Conservation (phyloP, 2,888 invertebrate genomes). For the Chymomyza procnemis region DNA sequence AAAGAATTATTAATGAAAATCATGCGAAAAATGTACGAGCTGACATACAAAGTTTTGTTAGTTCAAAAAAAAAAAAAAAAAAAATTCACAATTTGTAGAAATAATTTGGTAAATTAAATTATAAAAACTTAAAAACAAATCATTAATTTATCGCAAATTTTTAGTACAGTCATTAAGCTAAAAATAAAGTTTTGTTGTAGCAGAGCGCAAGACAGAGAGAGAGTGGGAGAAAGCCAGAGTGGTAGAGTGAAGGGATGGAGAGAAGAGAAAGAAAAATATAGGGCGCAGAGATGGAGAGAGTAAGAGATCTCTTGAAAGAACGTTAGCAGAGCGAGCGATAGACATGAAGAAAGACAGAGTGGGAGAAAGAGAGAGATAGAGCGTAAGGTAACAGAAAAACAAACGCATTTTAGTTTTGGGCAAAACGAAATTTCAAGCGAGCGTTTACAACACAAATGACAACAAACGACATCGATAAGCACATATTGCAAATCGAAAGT, state of each 20-base stretch:
- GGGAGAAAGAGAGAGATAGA: background rate
- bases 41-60: background rate
- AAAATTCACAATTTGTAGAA: background rate
- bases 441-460: background rate
- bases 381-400: slow-evolving; percentile 14
- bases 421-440: no score
- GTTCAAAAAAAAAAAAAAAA: background rate
- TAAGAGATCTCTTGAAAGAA: no score
- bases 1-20: slow-evolving; percentile 20
- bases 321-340: background rate
- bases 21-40: background rate
- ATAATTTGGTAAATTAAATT: background rate
- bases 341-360: slow-evolving; percentile 9
- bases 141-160: background rate
- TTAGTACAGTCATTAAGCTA: background rate
- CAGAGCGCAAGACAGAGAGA: slow-evolving; percentile 7
- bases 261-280: no score
- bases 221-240: no score
- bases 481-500: background rate
- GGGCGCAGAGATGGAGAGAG: no score
- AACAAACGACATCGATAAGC: background rate
- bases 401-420: background rate
- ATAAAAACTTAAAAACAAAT: background rate
- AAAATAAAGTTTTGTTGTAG: slow-evolving; percentile 13
- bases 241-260: no score